Evolutionary conservation across 2,113 vertebrate species (phyloP).

Genomic region (Hyla sarda): DNA sequence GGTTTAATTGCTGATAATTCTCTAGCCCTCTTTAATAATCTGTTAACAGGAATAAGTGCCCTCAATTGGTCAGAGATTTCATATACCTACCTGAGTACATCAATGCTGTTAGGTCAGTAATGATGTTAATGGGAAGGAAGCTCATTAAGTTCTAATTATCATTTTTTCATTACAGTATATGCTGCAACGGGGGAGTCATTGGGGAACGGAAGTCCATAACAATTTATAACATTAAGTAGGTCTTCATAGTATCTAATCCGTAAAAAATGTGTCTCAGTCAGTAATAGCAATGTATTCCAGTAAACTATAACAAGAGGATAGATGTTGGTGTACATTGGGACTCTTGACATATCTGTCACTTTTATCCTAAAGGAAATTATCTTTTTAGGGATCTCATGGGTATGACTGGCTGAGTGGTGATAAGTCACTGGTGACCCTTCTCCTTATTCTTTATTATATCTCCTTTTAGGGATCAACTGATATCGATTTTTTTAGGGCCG

Average conservation of each 20-base stretch:
- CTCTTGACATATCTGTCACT: background rate
- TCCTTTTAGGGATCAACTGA: no score
- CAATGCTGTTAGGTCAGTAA: conserved; percentile 16
- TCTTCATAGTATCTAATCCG: conserved; percentile 1
- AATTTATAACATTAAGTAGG: conserved; percentile 42
- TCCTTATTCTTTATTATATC: no score
- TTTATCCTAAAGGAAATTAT: no score
- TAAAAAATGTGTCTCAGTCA: background rate
- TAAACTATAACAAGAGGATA: background rate
- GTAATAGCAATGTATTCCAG: background rate
- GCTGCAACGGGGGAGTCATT: background rate
- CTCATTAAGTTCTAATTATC: conserved; percentile 54
- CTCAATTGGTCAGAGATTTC: conserved; percentile 38
- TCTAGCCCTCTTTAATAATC: conserved; percentile 31
- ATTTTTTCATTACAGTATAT: conserved; percentile 29
- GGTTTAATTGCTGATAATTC: background rate
- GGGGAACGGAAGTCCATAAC: background rate
- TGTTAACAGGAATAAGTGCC: conserved; percentile 29
- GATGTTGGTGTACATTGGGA: background rate
- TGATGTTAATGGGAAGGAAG: conserved; percentile 24
- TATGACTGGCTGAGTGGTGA: no score
- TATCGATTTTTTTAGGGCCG: no score
- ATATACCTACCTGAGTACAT: conserved; percentile 26
- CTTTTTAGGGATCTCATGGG: no score
- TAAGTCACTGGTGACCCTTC: no score